Evolutionary conservation across 2,888 invertebrate genomes (phyloP), one percentile per base, ranked within the genome.

Genomic region (Heteropelma amictum): DNA sequence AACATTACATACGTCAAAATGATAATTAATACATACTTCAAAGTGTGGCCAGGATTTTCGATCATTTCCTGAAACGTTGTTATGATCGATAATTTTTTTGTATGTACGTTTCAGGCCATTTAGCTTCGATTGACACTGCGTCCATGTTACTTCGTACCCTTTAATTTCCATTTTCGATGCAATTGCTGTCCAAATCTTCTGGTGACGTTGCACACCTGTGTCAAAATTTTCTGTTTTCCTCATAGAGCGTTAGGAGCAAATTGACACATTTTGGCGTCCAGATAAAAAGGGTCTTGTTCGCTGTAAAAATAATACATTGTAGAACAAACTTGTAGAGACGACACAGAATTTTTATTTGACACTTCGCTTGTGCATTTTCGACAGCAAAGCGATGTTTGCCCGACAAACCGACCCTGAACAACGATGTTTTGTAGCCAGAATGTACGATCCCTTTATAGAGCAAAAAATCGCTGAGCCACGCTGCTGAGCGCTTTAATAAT

Each of bases 81-180:
- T 54, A 21, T 33, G 54, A 12, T 54, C 54, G 8, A 54, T 6
- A 6, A 54, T 54, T 33, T 54, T 54, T 54, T 54, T 35, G 12
- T 54, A 21, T 3, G 19, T 54, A n/a, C 54, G 8, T 21, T 35
- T 54, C 19, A 54, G 35, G 5, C 54, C 54, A 35, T 54, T 54
- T 35, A 54, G 7, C 14, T 54, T 54, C n/a, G 54, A 54, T 12
- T 54, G 54, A 12, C 54, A 54, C 10, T 54, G 35, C 6, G n/a
- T n/a, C 54, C 54, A 54, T 3, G 33, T 54, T 1, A 19, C 19
- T 6, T 33, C 21, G n/a, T 54, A 35, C 12, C 54, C 35, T 35
- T 35, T 1, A 3, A 6, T n/a, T 21, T 54, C 19, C 35, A 54
- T 54, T 8, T 10, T 10, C 19, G 19, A n/a, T 5, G 54, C 10